These are phyloP conservation scores for Rhineura floridana DNA, from an alignment of 2,113 vertebrate genomes.

Conservation along the genomic window DNA sequence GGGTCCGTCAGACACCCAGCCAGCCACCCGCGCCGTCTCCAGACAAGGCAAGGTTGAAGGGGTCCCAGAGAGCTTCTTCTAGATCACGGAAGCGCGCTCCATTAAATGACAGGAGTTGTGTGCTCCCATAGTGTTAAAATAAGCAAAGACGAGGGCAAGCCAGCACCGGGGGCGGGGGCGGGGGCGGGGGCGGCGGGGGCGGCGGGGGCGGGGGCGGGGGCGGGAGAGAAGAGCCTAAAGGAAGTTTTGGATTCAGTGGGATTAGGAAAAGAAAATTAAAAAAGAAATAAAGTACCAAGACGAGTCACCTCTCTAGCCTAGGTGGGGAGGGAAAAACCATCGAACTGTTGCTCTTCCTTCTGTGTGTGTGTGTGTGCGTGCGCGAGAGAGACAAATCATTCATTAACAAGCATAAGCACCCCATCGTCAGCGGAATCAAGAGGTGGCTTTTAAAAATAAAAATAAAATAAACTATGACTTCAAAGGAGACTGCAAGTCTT, in stretches of 20 bases:
- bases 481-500: not conserved
- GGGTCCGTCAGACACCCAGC: no score
- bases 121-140: no score
- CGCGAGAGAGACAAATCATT: no score
- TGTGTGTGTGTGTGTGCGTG: no score
- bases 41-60: not conserved
- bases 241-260: not conserved
- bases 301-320: not conserved
- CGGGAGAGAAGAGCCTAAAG: no score
- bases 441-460: not conserved
- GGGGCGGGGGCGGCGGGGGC: no score
- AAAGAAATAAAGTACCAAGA: no score
- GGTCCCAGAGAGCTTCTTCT: not conserved
- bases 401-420: no score
- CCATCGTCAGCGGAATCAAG: not conserved
- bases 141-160: not conserved
- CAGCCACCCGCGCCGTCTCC: no score
- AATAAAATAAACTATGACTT: not conserved
- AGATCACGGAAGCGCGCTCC: not conserved
- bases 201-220: not conserved
- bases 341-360: not conserved
- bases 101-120: not conserved
- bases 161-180: no score
- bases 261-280: no score
- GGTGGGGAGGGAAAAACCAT: not conserved